These are phyloP conservation scores for Philaenus spumarius DNA, from an alignment of 1,140 invertebrate genomes.

Conservation along the genomic window DNA sequence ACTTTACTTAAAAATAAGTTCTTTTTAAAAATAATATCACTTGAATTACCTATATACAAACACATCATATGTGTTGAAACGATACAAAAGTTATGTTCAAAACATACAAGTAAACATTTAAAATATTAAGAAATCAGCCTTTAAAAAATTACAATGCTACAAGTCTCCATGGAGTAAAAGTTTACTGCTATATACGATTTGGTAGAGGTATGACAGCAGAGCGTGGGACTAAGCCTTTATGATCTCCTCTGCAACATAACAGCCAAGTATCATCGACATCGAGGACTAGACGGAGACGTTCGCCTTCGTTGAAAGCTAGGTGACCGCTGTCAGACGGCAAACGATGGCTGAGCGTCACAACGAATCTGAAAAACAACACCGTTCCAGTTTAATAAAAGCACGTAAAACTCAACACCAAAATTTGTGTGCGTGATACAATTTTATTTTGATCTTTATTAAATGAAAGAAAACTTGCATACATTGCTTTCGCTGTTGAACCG, in stretches of 20 bases:
- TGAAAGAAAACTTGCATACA: too few relatives aligned
- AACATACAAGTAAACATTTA: not conserved
- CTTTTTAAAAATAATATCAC: not conserved
- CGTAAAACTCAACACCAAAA: too few relatives aligned
- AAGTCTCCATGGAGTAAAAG: not conserved
- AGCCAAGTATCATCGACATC: conserved; percentile 72
- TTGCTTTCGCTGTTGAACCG: too few relatives aligned
- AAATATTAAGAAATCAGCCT: not conserved
- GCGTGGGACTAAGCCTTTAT: conserved; percentile 68
- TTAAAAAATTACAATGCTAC: not conserved
- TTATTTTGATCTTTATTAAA: too few relatives aligned
- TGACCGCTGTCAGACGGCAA: conserved; percentile 67
- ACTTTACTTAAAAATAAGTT: not conserved
- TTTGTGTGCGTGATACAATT: too few relatives aligned
- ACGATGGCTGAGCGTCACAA: conserved; percentile 63
- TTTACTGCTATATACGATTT: not conserved
- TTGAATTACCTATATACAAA: not conserved
- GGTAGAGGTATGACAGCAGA: conserved; percentile 51
- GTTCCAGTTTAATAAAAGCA: too few relatives aligned
- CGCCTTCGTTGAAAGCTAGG: conserved; percentile 70
- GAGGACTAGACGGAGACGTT: conserved; percentile 61
- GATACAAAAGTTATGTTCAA: not conserved
- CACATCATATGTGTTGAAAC: not conserved
- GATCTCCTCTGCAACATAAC: conserved; percentile 65
- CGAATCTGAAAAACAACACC: conserved; percentile 58